Evolutionary conservation across 2,113 vertebrate genomes (phyloP), one percentile per base, ranked within the genome.

Genomic region (Alligator sinensis): DNA sequence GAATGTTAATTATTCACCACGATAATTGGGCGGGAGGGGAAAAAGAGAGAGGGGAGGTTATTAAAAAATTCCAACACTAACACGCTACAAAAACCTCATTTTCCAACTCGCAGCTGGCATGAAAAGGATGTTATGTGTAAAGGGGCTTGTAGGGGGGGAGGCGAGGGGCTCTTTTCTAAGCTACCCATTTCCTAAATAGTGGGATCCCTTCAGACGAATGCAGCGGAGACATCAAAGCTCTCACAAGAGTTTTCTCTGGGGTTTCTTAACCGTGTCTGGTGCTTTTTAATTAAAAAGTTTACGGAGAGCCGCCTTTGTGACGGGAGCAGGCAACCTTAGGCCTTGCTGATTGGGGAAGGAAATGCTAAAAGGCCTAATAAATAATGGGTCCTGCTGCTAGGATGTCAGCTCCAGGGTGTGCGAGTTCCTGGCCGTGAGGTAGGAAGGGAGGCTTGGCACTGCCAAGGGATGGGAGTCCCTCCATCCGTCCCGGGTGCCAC

Each of bases 91-190:
- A 95, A 95, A 62, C 96, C 92, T 97, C 91, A 96, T 97, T 96
- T 96, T 96, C 97, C 91, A 91, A 77, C 91, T 96, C 94, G 94
- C 96, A 97, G 95, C 95, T 96, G 96, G 96, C 96, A 97, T 97
- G 96, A 97, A 97, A 97, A 97, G 96, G 97, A 98, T 96, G 96
- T 95, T 97, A 94, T 97, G 94, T 97, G 94, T 95, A 94, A 96
- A 97, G 96, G 84, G 87, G 91, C 88, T 97, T 68, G 94, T 96
- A 91, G 91, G 21, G 68, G 74, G 63, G 89, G 75, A 59, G 22
- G 25, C 54, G 54, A 77, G 82, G 83, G 34, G 64, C 38, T 11
- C 34, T 82, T 96, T 85, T 95, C 92, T 89, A 88, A 96, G 95
- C 93, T 95, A 97, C 95, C 94, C 91, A n/a, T 96, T 97, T 95